These are phyloP conservation scores for Smittia sp. DNA, from an alignment of 2,888 invertebrate genomes.

Conservation along the genomic window DNA sequence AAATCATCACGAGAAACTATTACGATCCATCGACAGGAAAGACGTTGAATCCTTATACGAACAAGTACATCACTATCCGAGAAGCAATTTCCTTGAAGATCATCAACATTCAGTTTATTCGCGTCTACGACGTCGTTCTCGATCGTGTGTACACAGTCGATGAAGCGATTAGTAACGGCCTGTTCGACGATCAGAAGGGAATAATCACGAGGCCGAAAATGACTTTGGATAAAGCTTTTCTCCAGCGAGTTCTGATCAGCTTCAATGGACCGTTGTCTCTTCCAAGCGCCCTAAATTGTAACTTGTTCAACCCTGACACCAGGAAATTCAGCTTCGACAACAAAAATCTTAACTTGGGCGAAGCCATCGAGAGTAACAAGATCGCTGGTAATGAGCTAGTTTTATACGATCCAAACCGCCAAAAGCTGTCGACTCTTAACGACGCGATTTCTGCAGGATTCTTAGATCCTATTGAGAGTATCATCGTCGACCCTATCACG, in stretches of 20 bases:
- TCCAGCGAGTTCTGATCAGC: constrained; percentile 60
- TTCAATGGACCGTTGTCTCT: constrained; percentile 60
- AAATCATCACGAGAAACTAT: constrained; percentile 58
- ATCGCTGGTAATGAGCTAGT: constrained; percentile 61
- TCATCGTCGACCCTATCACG: constrained; percentile 58
- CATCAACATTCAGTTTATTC: constrained; percentile 56
- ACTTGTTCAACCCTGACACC: constrained; percentile 58
- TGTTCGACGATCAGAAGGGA: constrained; percentile 58
- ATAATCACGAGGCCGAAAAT: constrained; percentile 57
- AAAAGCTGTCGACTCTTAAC: constrained; percentile 61
- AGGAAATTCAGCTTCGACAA: constrained; percentile 58
- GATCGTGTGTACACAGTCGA: constrained; percentile 56
- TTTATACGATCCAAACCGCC: constrained; percentile 60
- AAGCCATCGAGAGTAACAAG: constrained; percentile 58
- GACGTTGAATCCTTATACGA: constrained; percentile 61
- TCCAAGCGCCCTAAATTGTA: constrained; percentile 61
- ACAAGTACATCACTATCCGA: constrained; percentile 60
- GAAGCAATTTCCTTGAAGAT: constrained; percentile 59
- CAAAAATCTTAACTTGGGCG: constrained; percentile 56
- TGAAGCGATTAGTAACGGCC: constrained; percentile 56
- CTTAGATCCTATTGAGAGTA: constrained; percentile 61
- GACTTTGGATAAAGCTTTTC: constrained; percentile 59
- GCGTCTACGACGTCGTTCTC: constrained; percentile 57
- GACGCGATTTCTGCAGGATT: constrained; percentile 60
- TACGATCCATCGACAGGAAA: constrained; percentile 59